These are phyloP conservation scores for Ormia ochracea DNA, from an alignment of 2,888 invertebrate species.

Conservation along the genomic window DNA sequence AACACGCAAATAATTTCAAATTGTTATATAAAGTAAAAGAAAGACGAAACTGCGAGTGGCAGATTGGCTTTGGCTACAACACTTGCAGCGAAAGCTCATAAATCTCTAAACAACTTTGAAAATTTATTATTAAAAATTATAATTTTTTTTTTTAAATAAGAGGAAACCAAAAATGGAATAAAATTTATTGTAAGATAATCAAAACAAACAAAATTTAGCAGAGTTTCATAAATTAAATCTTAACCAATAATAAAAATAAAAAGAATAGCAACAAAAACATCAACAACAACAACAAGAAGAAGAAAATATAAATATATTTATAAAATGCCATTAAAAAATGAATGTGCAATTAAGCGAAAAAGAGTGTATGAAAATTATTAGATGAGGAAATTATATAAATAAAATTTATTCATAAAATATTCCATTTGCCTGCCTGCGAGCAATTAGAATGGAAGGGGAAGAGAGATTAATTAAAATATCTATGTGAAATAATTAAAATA, in stretches of 20 bases:
- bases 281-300: no score
- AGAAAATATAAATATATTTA: not conserved
- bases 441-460: conserved; percentile 7
- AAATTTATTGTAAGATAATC: not conserved
- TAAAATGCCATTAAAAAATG: conserved; percentile 34
- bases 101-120: not conserved
- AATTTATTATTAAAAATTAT: not conserved
- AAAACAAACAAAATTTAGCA: conserved; percentile 47
- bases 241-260: no score
- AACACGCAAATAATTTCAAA: not conserved
- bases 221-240: conserved; percentile 52
- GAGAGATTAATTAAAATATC: conserved; percentile 3
- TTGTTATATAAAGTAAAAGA: not conserved
- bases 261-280: no score
- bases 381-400: conserved; percentile 9
- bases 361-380: not conserved
- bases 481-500: conserved; percentile 31
- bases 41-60: not conserved
- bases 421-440: conserved; percentile 52
- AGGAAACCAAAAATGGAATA: not conserved
- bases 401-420: conserved; percentile 46
- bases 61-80: no score
- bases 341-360: not conserved
- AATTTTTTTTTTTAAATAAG: no score
- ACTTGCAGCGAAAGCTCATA: not conserved